Evolutionary conservation across 2,113 vertebrate genomes (phyloP), one percentile per base, ranked within the genome.

Genomic region (Pleuronectes platessa): DNA sequence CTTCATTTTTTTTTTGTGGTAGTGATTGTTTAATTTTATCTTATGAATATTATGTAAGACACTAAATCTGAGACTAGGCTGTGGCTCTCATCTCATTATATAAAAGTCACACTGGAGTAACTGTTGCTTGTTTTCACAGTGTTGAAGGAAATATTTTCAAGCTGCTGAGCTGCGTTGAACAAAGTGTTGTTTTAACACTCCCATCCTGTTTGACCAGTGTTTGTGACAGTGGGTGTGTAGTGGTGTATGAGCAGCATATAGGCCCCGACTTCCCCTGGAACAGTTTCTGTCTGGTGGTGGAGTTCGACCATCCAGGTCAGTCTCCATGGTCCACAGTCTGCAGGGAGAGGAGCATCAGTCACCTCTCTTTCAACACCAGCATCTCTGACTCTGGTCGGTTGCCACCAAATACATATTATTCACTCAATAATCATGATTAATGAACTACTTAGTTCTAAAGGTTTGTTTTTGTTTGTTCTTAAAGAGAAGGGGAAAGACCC

Each of bases 211-310:
- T 51, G 23, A 15, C 5, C 91, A 95, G 96, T 14, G 72, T 95
- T 71, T 83, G 74, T 60, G 88, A 74, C 56, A 93, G 86, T 68
- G 90, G 93, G 78, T 97, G 96, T 76, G 6, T 93, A 65, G 42
- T 97, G 81, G 83, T 95, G 85, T 93, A 90, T 69, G 94, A 95
- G 88, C 94, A 94, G 64, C 91, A 96, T 55, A 93, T 99, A 53
- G 95, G 95, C 56, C 84, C 94, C 1, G 93, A 95, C 89, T 98
- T 99, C 68, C 97, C 98, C 14, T 99, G 97, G 97, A 82, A 72
- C 56, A 71, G 86, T 55, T 98, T 99, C 91, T 96, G 95, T 35
- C 79, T 96, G 69, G 94, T 97, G 69, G 81, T 98, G 65, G 98
- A 99, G 88, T 97, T 96, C 49, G 93, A 97, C 86, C 93, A 91